Evolutionary conservation across 2,113 vertebrate species (phyloP).

Genomic region (Climacteris rufus): DNA sequence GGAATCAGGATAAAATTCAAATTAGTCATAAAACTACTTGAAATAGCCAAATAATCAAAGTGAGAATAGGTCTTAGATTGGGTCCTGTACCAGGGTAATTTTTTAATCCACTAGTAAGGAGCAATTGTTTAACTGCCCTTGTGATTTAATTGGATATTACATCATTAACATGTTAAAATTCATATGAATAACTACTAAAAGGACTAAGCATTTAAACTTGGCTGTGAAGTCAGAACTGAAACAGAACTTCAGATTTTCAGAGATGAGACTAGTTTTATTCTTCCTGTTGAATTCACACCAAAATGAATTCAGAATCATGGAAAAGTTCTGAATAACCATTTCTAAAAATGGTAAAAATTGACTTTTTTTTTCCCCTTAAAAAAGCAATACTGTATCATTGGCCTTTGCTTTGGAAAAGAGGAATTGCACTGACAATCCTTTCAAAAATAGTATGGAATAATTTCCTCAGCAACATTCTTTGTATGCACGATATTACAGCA

Average conservation of each 20-base stretch:
- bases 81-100: neutral
- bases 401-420: constrained; percentile 16
- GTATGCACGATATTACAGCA: constrained; percentile 27
- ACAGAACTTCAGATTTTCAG: neutral
- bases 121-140: neutral
- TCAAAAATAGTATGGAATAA: constrained; percentile 60
- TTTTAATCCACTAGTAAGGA: neutral
- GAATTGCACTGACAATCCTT: constrained; percentile 29
- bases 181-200: neutral
- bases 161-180: neutral
- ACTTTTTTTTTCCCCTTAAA: neutral
- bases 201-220: neutral
- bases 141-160: neutral
- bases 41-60: neutral
- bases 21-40: neutral
- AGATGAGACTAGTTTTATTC: neutral
- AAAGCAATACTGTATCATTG: neutral
- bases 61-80: neutral
- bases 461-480: constrained; percentile 70
- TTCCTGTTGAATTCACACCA: neutral
- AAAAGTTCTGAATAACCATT: neutral
- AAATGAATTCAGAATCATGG: neutral
- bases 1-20: neutral
- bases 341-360: neutral
- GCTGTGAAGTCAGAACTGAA: neutral